phyloP scores from a whole-genome alignment of 2,797 vertebrate species.

The Macropus fuliginosus region DNA sequence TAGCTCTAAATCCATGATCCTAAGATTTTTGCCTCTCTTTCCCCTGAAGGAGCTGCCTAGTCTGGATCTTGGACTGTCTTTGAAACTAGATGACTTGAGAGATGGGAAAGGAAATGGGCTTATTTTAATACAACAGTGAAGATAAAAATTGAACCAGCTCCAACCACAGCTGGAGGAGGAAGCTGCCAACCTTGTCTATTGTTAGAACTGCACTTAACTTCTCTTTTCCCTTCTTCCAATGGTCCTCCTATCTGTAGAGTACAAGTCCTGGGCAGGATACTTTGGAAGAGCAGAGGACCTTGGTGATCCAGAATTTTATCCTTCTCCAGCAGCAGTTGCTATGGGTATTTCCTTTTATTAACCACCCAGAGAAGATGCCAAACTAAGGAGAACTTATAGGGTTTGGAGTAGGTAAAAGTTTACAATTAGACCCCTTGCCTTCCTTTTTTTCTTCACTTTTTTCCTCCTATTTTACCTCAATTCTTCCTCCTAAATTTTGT shows the following conservation, averaged over 20 bases:
- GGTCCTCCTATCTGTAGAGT: background rate
- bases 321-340: background rate
- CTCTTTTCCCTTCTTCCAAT: no score
- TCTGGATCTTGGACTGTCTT: background rate
- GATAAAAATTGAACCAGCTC: background rate
- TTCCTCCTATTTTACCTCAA: background rate
- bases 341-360: background rate
- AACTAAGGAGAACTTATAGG: background rate
- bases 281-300: no score
- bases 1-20: background rate
- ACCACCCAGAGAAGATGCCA: background rate
- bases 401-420: background rate
- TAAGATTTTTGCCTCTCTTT: accelerated
- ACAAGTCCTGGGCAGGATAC: background rate
- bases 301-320: accelerated
- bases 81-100: background rate
- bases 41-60: background rate
- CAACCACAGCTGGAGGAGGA: background rate
- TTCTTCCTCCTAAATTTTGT: background rate
- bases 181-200: background rate
- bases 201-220: no score
- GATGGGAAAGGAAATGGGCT: background rate
- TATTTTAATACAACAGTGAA: background rate
- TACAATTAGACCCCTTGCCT: background rate
- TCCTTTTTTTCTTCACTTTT: background rate